Evolutionary conservation across 2,113 vertebrate species (phyloP).

Genomic region (Hippolais icterina): DNA sequence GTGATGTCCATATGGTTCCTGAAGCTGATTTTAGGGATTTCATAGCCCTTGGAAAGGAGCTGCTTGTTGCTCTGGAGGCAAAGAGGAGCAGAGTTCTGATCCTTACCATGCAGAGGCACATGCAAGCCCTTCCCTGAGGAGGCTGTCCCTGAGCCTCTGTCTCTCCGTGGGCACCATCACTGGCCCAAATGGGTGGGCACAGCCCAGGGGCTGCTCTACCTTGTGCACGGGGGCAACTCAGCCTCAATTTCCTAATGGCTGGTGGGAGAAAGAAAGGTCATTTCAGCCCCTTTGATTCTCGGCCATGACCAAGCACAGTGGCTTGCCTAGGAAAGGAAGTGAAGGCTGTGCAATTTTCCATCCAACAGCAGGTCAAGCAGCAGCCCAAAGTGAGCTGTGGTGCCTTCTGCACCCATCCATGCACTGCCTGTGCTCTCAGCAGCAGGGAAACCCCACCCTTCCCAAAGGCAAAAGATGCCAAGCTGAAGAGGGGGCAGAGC

Average conservation of each 20-base stretch:
- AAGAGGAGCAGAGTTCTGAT: neutral
- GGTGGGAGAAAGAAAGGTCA: neutral
- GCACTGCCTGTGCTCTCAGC: neutral
- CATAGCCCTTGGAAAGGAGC: neutral
- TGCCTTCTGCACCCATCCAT: neutral
- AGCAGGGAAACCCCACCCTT: neutral
- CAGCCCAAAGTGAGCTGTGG: accelerated
- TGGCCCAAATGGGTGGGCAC: accelerated
- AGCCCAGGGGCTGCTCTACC: neutral
- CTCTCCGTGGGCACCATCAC: neutral
- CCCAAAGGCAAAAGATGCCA: neutral
- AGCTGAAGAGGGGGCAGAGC: neutral
- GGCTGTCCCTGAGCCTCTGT: neutral
- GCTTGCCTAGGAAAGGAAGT: neutral
- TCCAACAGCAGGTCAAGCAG: neutral
- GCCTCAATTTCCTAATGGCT: neutral
- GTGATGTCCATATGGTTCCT: accelerated
- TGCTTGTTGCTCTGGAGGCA: neutral
- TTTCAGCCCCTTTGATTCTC: neutral
- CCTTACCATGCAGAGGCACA: accelerated
- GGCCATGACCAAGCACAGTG: accelerated
- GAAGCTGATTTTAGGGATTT: neutral
- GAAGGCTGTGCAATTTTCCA: neutral
- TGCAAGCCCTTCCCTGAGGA: accelerated
- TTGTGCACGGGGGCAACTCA: accelerated